phyloP scores from a whole-genome alignment of 2,797 vertebrate genomes.

The Nannoperca obscura region DNA sequence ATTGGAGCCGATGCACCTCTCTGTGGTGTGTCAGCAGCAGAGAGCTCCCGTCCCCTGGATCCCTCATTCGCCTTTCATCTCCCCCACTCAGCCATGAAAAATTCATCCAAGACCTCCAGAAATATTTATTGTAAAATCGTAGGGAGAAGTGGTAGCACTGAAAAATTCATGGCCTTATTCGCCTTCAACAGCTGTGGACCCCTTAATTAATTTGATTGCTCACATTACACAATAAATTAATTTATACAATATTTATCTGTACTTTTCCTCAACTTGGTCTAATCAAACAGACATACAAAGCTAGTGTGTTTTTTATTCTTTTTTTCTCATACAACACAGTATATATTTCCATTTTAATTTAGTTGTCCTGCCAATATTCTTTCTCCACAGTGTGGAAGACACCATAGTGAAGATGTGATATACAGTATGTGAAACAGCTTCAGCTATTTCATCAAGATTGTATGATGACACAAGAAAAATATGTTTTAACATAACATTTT shows the following conservation, averaged over 20 bases:
- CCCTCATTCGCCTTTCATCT: slow-evolving; percentile 86
- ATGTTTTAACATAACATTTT: not conserved
- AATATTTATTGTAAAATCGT: slow-evolving; percentile 90
- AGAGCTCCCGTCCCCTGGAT: slow-evolving; percentile 82
- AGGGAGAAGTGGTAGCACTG: slow-evolving; percentile 86
- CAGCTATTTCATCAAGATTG: slow-evolving; percentile 4
- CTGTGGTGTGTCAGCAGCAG: slow-evolving; percentile 84
- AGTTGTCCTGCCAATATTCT: not conserved
- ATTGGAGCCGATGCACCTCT: slow-evolving; percentile 86
- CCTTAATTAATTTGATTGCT: slow-evolving; percentile 97
- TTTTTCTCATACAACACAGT: not conserved
- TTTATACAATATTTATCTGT: slow-evolving; percentile 85
- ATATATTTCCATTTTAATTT: slow-evolving; percentile 14
- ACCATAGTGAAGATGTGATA: not conserved
- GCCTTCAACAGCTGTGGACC: slow-evolving; percentile 95
- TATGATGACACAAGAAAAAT: not conserved
- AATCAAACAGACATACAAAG: slow-evolving; percentile 68
- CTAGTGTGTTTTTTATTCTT: slow-evolving; percentile 27
- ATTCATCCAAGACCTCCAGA: slow-evolving; percentile 90
- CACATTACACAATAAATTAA: slow-evolving; percentile 87
- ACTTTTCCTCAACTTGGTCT: slow-evolving; percentile 65
- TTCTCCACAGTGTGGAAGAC: not conserved
- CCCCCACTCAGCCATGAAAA: slow-evolving; percentile 87
- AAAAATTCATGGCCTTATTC: slow-evolving; percentile 89
- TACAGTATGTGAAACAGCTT: not conserved